Evolutionary conservation across 2,888 invertebrate species (phyloP), one percentile per base, ranked within the genome.

Genomic region (Lycaena phlaeas): DNA sequence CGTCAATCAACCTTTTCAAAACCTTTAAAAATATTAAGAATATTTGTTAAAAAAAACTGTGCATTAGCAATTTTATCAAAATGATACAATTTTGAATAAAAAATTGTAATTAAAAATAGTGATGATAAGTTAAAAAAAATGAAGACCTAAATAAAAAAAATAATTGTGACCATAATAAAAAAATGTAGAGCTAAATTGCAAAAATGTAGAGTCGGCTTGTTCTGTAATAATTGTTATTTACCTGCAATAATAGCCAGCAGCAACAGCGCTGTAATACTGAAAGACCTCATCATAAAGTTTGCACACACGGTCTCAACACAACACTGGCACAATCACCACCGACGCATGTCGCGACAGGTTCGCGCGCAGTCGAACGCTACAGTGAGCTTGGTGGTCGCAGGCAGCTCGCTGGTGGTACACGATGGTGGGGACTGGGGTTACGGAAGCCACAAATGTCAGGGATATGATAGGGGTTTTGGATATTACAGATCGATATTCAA

Each of bases 321-420:
- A 48, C 79, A 82, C 81, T 62, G 46, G 57, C 78, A 79, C 78
- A 14, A 12, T 71, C 81, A 82, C 84, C 74, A 78, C 78, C 74
- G 71, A 68, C 62, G 69, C 82, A 60, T 77, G 67, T 66, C 64
- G 64, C 56, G 57, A 54, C 57, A 52, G 45, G 59, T 17, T 66
- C 74, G 77, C 82, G 82, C 82, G 76, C 59, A 65, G 71, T 66
- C 69, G 68, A 64, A 77, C 82, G 77, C 64, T 61, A 46, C 45
- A 55, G 52, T 51, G 51, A 51, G 44, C 44, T 45, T 42, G 41
- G 37, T 40, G 41, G 52, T 52, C 45, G 45, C 52, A 50, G 56
- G 7, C 42, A 44, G 14, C 41, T 42, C 42, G 49, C 51, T 43
- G 39, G 46, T 44, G 38, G 49, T 14, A 14, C 39, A 38, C 56